Evolutionary conservation across 2,113 vertebrate genomes (phyloP), one percentile per base, ranked within the genome.

Genomic region (Xiphophorus maculatus): DNA sequence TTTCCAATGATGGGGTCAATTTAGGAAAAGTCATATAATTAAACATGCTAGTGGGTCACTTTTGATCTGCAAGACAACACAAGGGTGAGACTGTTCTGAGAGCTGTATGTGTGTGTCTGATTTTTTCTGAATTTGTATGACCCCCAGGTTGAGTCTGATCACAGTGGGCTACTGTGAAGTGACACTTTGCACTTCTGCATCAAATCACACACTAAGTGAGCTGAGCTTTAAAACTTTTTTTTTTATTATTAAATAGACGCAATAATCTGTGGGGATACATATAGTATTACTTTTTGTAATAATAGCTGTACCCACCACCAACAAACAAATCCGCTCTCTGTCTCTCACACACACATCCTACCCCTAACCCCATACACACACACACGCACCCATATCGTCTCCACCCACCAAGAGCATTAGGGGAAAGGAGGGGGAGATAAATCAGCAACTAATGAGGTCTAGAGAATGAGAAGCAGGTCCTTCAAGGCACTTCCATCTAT

Each of bases 71-170:
- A 28, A 28, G 28, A 28, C 28, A 28, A 28, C 28, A 28, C 28
- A 28, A 28, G 28, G 28, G 28, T 28, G 28, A 28, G 28, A 96
- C 94, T 96, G 94, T 93, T 95, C 91, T 75, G 28, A 93, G 94
- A 93, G 94, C 90, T 95, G 63, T 81, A 65, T 79, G 71, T 72
- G 40, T 69, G 62, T 72, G 51, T 94, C 93, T 94, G 94, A 97
- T 96, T 96, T 96, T 93, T 95, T 96, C 97, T 97, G 97, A 96
- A 98, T 98, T 96, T 94, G 91, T 96, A 95, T 97, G 96, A 98
- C 96, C 96, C 93, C 95, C 33, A 96, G 96, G 96, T 97, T 93
- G 95, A 96, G 93, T 94, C 92, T 74, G 84, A 84, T 86, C 84
- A 92, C 94, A 93, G 94, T 92, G 88, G 80, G 92, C 94, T 96